Percentiles rank a stretch among this genome's conserved stretches.
Conservation (phyloP, 1,140 invertebrate species). For the Dreissena rostriformis region DNA sequence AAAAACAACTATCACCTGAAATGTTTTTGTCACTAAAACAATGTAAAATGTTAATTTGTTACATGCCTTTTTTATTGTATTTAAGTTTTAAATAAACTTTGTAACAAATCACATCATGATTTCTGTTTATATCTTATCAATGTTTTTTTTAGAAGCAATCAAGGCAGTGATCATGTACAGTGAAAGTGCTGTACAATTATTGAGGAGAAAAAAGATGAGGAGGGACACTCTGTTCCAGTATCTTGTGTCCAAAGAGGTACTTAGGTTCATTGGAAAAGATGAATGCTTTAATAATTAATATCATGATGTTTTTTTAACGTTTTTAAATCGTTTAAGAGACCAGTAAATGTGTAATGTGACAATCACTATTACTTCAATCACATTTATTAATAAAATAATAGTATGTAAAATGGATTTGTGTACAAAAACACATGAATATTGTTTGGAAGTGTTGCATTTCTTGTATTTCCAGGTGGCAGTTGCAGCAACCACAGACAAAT, state of each 20-base stretch:
- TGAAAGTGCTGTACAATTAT: constrained; percentile 59
- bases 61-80: background rate
- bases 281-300: constrained; percentile 31
- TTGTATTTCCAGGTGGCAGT: constrained; percentile 9
- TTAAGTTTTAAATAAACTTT: background rate
- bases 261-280: constrained; percentile 58
- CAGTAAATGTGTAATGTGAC: background rate
- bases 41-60: background rate
- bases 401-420: too few species aligned
- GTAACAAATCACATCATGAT: background rate
- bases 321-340: too few species aligned
- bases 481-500: constrained; percentile 6
- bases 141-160: constrained; percentile 67
- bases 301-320: constrained; percentile 53
- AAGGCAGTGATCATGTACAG: constrained; percentile 66
- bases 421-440: too few species aligned
- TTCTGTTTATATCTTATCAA: background rate
- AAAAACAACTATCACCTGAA: background rate
- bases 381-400: too few species aligned
- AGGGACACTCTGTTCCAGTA: constrained; percentile 71
- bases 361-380: too few species aligned
- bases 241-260: constrained; percentile 55
- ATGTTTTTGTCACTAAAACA: background rate
- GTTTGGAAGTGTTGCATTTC: too few species aligned
- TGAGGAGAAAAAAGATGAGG: constrained; percentile 69